A percentile compares a stretch with the other conserved stretches of the same genome.
These are phyloP conservation scores for Anodontia alba DNA, from an alignment of 2,888 invertebrate species.

Conservation along the genomic window DNA sequence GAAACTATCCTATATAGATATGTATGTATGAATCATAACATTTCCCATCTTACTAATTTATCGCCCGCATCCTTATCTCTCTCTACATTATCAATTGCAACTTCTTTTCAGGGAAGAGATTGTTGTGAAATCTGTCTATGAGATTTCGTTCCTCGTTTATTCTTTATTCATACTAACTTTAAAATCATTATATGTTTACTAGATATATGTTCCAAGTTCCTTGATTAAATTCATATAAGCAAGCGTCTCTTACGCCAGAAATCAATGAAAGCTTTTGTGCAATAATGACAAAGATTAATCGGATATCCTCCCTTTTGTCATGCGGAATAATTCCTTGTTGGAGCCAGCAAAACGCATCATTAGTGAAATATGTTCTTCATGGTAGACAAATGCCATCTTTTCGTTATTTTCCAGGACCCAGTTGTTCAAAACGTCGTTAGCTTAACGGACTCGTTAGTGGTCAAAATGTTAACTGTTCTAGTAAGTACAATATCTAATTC, in stretches of 20 bases:
- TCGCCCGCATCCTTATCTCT: too few species aligned
- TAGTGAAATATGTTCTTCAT: conserved; percentile 10
- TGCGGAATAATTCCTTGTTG: conserved; percentile 39
- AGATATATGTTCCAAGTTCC: conserved; percentile 20
- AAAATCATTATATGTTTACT: conserved; percentile 9
- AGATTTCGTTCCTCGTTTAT: neutral
- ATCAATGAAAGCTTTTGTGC: conserved; percentile 49
- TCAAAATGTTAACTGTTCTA: too few species aligned
- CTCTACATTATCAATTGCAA: too few species aligned
- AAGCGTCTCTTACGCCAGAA: conserved; percentile 16
- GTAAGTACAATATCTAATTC: too few species aligned
- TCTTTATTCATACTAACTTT: neutral
- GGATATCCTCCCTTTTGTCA: conserved; percentile 43
- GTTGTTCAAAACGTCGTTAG: too few species aligned
- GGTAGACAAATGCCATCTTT: neutral
- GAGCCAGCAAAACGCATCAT: conserved; percentile 4
- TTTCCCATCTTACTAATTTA: too few species aligned
- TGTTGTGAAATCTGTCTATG: neutral
- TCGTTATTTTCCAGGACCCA: neutral
- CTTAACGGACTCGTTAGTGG: too few species aligned
- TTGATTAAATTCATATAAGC: conserved; percentile 55
- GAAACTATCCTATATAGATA: too few species aligned
- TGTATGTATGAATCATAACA: too few species aligned
- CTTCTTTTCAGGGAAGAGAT: neutral
- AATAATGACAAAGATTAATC: conserved; percentile 52